Base-by-base conservation (phyloP, 2,797 vertebrate genomes). In the Chrysocyon brachyurus region DNA sequence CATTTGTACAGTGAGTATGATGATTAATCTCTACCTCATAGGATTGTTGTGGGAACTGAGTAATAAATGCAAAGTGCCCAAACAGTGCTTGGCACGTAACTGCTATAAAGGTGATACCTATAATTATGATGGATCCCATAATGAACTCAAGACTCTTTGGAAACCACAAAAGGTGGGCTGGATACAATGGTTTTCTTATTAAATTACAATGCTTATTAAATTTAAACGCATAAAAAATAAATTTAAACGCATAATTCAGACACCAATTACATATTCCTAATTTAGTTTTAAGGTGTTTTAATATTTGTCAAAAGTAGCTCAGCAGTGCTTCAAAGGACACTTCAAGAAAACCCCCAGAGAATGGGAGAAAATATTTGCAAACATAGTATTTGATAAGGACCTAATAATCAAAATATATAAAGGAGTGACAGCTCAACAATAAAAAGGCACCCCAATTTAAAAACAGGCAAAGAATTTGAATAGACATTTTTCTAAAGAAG, bases 291-390 rank as follows among this genome's bases (percentile, higher is more conserved):
- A 89, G 16, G 87, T 61, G 33, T 91, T 94, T 88, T 84, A 94
- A 70, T 94, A 68, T 95, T 91, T 92, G 46, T 90, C 94, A 91
- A 94, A 94, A 95, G 49, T 77, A 96, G 87, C 46, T 52, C 59
- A 94, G n/a, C 15, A 95, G 26, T 95, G n/a, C 61, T 92, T 84
- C 91, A 88, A 90, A 90, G 33, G 57, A 86, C 21, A 85, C 33
- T 79, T 88, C 12, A 77, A 78, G 33, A 96, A 95, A 94, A 68
- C 31, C 31, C 79, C 90, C 40, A 77, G 28, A 85, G n/a, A 88
- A 85, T 24, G 31, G 28, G 22, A 82, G 54, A 75, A 75, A 88
- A 68, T 66, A 94, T 79, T 79, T 87, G 40, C 40, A 46, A 89
- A 73, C 46, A 84, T 64, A 11, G 1, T 57, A 87, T 87, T 63